Evolutionary conservation across 2,888 invertebrate species (phyloP).

Genomic region (Notocelia uddmanniana): DNA sequence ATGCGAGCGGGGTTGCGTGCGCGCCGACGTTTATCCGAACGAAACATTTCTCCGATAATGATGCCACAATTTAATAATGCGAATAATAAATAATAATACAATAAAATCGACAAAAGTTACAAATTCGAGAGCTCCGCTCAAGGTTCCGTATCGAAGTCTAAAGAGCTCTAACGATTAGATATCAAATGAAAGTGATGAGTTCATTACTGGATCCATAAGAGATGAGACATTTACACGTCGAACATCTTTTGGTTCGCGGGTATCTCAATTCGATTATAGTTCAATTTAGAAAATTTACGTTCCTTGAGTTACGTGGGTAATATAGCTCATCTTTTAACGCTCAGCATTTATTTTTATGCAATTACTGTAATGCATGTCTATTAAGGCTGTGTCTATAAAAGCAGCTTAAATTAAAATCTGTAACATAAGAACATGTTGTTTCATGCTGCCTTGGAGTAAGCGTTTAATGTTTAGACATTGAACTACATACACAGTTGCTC

Average conservation of each 20-base stretch:
- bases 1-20: constrained; percentile 78
- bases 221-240: no score
- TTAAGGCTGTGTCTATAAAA: background rate
- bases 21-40: constrained; percentile 82
- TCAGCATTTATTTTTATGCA: no score
- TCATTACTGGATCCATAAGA: no score
- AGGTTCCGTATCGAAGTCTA: constrained; percentile 33
- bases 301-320: no score
- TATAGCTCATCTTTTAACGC: no score
- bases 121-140: background rate
- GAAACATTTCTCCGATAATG: constrained; percentile 86
- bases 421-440: constrained; percentile 16
- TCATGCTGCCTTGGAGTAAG: constrained; percentile 15
- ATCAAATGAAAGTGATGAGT: background rate
- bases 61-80: constrained; percentile 86
- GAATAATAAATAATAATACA: constrained; percentile 81
- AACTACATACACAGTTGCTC: constrained; percentile 32
- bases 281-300: no score
- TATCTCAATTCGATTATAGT: no score
- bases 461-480: constrained; percentile 37
- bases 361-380: no score
- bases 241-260: no score
- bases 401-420: constrained; percentile 2
- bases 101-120: constrained; percentile 42
- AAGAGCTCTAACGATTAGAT: background rate